These are phyloP conservation scores for Parambassis ranga DNA, from an alignment of 2,797 vertebrate species.

Conservation along the genomic window DNA sequence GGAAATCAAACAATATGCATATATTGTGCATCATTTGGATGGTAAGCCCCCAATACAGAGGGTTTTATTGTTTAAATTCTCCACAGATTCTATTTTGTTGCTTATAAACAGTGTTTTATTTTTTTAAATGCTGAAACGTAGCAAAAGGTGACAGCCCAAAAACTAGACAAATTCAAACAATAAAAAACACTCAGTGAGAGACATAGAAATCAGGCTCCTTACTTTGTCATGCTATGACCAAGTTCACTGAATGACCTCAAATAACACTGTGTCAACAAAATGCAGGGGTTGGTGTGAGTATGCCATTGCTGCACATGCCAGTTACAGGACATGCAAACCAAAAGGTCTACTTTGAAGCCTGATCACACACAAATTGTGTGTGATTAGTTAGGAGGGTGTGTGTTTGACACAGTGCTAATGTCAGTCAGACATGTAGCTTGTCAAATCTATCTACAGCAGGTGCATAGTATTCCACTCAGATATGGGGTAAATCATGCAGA, in stretches of 20 bases:
- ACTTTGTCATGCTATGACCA: background rate
- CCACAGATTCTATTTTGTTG: no score
- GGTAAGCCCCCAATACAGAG: no score
- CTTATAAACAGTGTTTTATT: no score
- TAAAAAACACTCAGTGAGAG: background rate
- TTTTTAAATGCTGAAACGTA: no score
- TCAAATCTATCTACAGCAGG: no score
- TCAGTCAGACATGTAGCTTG: conserved; percentile 17
- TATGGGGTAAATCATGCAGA: conserved; percentile 42
- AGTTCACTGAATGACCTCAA: conserved; percentile 30
- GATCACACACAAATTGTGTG: background rate
- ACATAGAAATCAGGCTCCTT: background rate
- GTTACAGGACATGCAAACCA: background rate
- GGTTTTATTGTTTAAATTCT: no score
- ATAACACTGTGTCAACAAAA: conserved; percentile 15
- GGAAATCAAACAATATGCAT: no score
- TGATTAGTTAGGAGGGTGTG: background rate
- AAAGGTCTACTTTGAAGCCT: background rate
- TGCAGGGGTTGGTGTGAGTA: background rate
- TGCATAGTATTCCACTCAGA: background rate
- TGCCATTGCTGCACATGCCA: background rate
- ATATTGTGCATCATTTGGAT: no score
- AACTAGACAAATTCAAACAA: background rate
- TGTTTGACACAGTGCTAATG: background rate
- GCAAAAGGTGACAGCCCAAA: background rate